Evolutionary conservation across 2,888 invertebrate species (phyloP), one percentile per base, ranked within the genome.

Genomic region (Ochlodes sylvanus): DNA sequence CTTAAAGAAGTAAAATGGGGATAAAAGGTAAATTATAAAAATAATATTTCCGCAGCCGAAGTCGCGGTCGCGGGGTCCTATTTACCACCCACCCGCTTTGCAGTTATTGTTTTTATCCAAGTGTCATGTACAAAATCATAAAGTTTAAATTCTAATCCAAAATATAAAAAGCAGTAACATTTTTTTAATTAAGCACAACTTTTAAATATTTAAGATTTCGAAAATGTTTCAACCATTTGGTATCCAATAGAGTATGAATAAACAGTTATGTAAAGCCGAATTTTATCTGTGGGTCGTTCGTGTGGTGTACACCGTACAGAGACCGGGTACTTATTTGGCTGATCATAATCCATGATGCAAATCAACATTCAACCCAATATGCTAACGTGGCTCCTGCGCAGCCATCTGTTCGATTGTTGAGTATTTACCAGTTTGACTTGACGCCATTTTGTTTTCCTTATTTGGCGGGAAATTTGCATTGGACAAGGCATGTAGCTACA

Each of bases 321-420:
- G 52, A 27, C 14, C 14, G 52, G 52, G 14, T 21, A 6, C 52
- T 52, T 52, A 52, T 52, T 52, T 52, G 52, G 27, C 21, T 27
- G 52, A 14, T 38, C 21, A 21, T 47, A 47, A 60, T 47, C 58
- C 32, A n/a, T 32, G 47, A 32, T 60, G 60, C 60, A 58, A 4
- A 27, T 4, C 5, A 2, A 27, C 2, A 34, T 32, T 32, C 47
- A 47, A 42, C 27, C n/a, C 42, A 60, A 60, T 60, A 47, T 66
- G 66, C 63, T 64, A 62, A 52, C 54, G 32, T 32, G 32, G n/a
- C 27, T 60, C 38, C 38, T 14, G 60, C 19, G 56, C 73, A 60
- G 68, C 75, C 76, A 76, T 75, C 71, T 75, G 76, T 73, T 76
- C 73, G 75, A 72, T 70, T 71, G 64, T 60, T 60, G 66, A 68